These are phyloP conservation scores for Calypte anna DNA, from an alignment of 2,113 vertebrate species.

Conservation along the genomic window DNA sequence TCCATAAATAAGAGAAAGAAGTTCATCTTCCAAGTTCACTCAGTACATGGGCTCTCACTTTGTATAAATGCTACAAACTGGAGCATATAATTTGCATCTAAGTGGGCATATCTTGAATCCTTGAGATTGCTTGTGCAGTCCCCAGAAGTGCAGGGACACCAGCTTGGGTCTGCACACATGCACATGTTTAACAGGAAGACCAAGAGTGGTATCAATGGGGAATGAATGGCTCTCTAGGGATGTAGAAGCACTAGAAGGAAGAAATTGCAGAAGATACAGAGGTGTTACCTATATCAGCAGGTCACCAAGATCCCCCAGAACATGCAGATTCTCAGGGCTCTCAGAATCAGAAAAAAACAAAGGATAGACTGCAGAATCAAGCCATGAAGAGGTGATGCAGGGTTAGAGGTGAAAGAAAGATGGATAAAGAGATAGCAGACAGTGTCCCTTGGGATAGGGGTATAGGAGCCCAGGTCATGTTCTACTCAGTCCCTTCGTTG, in stretches of 20 bases:
- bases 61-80: neutral
- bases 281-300: neutral
- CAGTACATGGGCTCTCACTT: neutral
- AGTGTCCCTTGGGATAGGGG: neutral
- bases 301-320: neutral
- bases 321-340: neutral
- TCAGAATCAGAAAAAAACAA: neutral
- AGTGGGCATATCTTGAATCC: neutral
- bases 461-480: neutral
- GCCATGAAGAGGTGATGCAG: neutral
- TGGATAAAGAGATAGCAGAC: neutral
- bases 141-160: neutral
- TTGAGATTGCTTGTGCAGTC: neutral
- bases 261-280: neutral
- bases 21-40: neutral
- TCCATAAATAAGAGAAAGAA: neutral
- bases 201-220: neutral
- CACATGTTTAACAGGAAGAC: neutral
- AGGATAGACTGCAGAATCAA: neutral
- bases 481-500: neutral
- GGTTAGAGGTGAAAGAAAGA: neutral
- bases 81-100: neutral
- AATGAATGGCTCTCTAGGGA: neutral
- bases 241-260: neutral
- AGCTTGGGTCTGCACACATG: neutral